Base-by-base conservation (phyloP, 2,113 vertebrate species). In the Anarhynchus alexandrinus region DNA sequence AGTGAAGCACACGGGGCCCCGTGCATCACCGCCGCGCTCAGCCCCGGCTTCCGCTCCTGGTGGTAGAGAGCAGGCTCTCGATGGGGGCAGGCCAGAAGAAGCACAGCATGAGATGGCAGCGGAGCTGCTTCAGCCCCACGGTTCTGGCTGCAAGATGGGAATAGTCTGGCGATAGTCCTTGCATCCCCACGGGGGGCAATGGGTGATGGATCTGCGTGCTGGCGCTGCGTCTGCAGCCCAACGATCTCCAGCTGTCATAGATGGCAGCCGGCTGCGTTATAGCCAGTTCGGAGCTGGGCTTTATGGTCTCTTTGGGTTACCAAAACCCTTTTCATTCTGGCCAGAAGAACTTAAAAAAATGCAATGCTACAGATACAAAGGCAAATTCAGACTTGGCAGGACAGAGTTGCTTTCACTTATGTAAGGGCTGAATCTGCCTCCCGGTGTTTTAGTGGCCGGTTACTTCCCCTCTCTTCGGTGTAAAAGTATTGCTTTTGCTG, bases 81-180 rank as follows among this genome's bases (percentile, higher is more conserved):
- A 17, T 8, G 66, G 70, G 91, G 86, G 85, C 77, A 87, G 93
- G 81, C 93, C 87, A 84, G 92, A 82, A 96, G 92, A 2, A 59
- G 71, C 96, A 55, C 93, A 95, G 96, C 92, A 0, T 90, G 96
- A 93, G 82, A 23, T 7, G 16, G 94, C 96, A 96, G 88, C 66
- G 82, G 96, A 94, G 86, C 94, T 64, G 91, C 96, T 86, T 58
- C 82, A 94, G 85, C 88, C 82, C 79, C 89, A 1, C 17, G 55
- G 13, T 86, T 91, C 95, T 96, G 95, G 94, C 96, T 95, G 80
- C 57, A 42, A 71, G 90, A 93, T 52, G 94, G 92, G 88, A 96
- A 94, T 7, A 96, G 86, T 21, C 92, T 96, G 95, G 95, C 92
- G 21, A 71, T n/a, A 73, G 82, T 88, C 57, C 92, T 84, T 6